Evolutionary conservation across 2,113 vertebrate species (phyloP).

Genomic region (Vulpes lagopus): DNA sequence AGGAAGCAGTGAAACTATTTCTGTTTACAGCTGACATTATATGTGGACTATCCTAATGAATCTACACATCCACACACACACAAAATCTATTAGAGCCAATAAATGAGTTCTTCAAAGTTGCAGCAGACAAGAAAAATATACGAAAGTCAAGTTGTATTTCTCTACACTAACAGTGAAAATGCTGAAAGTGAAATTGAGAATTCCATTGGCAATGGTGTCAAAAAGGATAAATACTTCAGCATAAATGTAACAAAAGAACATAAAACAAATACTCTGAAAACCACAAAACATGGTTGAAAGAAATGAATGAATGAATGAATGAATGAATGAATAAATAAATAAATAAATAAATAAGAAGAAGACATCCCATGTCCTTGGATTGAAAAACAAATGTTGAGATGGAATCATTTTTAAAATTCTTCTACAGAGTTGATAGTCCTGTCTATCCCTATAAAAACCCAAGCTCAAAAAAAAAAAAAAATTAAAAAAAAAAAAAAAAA

Average conservation of each 20-base stretch:
- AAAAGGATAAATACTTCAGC: background rate
- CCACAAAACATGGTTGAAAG: background rate
- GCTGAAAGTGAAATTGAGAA: background rate
- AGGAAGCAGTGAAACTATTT: background rate
- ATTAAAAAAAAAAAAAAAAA: no score
- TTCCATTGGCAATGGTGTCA: background rate
- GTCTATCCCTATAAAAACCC: background rate
- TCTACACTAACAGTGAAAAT: background rate
- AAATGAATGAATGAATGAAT: background rate
- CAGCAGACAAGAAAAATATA: background rate
- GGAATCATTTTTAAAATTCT: background rate
- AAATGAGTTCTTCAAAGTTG: background rate
- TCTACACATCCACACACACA: background rate
- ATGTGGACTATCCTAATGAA: background rate
- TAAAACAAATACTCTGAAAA: background rate
- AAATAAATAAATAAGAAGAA: background rate
- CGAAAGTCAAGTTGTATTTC: background rate
- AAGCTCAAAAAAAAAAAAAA: no score
- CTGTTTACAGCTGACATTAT: background rate
- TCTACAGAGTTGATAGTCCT: background rate
- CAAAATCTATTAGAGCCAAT: background rate
- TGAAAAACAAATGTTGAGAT: background rate
- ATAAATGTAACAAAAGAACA: background rate
- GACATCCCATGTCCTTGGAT: background rate
- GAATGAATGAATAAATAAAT: no score